A percentile compares a stretch with the other conserved stretches of the same genome.
Conservation (phyloP, 2,888 invertebrate genomes). For the Himalopsyche japonica region DNA sequence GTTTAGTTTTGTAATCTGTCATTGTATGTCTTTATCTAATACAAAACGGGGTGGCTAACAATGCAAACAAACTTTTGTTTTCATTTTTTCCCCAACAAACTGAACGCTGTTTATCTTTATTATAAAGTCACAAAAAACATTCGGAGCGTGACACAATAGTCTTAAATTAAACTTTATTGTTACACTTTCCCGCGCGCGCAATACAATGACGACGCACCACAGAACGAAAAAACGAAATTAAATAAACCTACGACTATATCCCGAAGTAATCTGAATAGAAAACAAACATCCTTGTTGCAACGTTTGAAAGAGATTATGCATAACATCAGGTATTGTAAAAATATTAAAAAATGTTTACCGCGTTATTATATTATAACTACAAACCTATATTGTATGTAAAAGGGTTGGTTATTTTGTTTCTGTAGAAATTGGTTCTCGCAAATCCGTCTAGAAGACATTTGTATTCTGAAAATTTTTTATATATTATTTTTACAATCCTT, state of each 20-base stretch:
- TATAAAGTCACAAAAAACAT: conserved; percentile 28
- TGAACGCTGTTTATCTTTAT: conserved; percentile 38
- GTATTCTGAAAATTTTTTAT: too few species aligned
- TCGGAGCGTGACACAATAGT: conserved; percentile 31
- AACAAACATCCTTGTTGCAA: not conserved
- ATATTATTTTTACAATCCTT: too few species aligned
- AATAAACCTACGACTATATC: conserved; percentile 14
- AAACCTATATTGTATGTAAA: not conserved
- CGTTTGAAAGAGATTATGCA: not conserved
- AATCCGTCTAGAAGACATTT: too few species aligned
- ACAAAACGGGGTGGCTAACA: not conserved
- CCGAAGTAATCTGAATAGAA: conserved; percentile 27
- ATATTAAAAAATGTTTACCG: not conserved
- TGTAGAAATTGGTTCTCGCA: too few species aligned
- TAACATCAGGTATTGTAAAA: not conserved
- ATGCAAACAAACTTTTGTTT: not conserved
- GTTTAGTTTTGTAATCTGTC: not conserved
- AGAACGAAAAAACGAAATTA: conserved; percentile 23
- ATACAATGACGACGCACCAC: conserved; percentile 18
- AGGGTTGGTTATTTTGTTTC: not conserved
- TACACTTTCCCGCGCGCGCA: conserved; percentile 18
- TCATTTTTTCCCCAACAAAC: not conserved
- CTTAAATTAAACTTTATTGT: conserved; percentile 40
- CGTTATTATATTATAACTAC: not conserved
- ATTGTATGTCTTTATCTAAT: not conserved